Evolutionary conservation across 1,140 invertebrate genomes (phyloP), one percentile per base, ranked within the genome.

Genomic region (Physella acuta): DNA sequence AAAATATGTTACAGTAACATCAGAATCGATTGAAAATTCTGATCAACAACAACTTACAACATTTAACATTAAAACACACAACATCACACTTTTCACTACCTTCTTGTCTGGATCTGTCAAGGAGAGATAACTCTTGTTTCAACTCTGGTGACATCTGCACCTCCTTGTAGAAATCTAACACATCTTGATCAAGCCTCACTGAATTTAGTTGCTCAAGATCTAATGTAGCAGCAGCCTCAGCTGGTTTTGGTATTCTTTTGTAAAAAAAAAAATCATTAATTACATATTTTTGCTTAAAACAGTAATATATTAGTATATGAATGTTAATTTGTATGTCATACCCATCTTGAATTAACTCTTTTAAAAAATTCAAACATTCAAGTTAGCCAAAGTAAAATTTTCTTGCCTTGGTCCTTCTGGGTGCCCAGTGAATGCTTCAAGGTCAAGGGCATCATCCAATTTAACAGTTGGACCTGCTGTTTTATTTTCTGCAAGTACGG

Each of bases 381-480:
- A n/a, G n/a, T n/a, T n/a, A n/a, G n/a, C n/a, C n/a, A n/a, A n/a
- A n/a, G n/a, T n/a, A n/a, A n/a, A n/a, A n/a, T n/a, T n/a, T n/a
- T n/a, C 39, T 44, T 20, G 20, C 39, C 39, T 44, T 24, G 36
- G 59, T 36, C 31, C 33, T 3, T 16, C 5, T 3, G 24, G 16
- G 2, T 24, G 24, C 11, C 5, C 28, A 20, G 28, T 2, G 39
- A 61, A 61, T 8, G 59, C 59, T 61, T 31, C n/a, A 44, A 24
- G 1, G 37, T 31, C 31, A 26, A 36, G 17, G 16, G 33, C 44
- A 61, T 72, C 70, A 51, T 65, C 63, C n/a, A 36, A n/a, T 26
- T 73, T 73, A 3, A 55, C 68, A 51, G 30, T 37, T 24, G 64
- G 39, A 28, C 62, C 26, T 20, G 56, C 31, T 1, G 60, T 71